Base-by-base conservation (phyloP, 2,888 invertebrate species). In the Osmoderma eremita region DNA sequence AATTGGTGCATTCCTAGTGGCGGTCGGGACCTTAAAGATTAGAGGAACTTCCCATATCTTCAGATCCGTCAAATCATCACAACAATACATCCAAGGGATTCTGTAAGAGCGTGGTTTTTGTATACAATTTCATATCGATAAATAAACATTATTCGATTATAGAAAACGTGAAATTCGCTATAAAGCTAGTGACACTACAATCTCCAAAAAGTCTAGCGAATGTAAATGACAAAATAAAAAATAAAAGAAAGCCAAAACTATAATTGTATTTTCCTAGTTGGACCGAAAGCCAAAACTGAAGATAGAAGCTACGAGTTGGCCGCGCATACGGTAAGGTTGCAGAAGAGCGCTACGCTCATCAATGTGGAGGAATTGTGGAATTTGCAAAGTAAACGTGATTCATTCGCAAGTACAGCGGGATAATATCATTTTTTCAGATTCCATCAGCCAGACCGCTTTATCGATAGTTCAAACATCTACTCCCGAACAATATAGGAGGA, bases 1-100 rank as follows among this genome's bases (percentile, higher is more conserved):
- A 1, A 68, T 80, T 8, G 70, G 69, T 8, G 78, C 80, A 8
- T 91, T 91, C 77, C 79, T 91, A n/a, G 84, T 85, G 20, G 86
- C 86, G 0, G 88, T 91, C 6, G 88, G 88, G 3, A 88, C 89
- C 72, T 80, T 89, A 13, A 87, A 87, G 63, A 85, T 91, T 49
- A 83, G 90, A 58, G 91, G 91, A 6, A 90, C 90, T 13, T 90
- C 90, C 36, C 83, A 86, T 0, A 79, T 91, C 63, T 85, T 91
- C 71, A 83, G 91, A n/a, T 82, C 90, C 1, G 83, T 85, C 0
- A 68, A 68, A 15, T 64, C 68, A 3, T 58, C 51, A 10, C 68
- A 68, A 13, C 68, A 65, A 22, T 68, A 68, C 17, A 50, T 68
- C 8, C 68, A 68, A 61, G 64, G 53, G 50, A 65, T 61, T 24